Evolutionary conservation across 1,140 invertebrate genomes (phyloP), one percentile per base, ranked within the genome.

Genomic region (Chymomyza costata): DNA sequence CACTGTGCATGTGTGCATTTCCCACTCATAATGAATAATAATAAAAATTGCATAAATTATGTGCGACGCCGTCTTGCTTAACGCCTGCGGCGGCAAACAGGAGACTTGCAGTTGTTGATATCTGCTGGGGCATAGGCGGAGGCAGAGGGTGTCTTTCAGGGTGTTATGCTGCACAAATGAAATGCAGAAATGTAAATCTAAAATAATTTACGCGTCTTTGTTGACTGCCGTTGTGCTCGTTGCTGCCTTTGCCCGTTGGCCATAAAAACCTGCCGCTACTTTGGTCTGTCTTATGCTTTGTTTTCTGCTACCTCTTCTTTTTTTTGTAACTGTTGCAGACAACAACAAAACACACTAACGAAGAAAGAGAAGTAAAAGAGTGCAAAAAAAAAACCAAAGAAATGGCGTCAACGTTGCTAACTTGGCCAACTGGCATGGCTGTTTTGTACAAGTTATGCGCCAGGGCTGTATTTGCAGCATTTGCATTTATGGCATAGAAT

Each of bases 171-270:
- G 71, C 66, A 61, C 67, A 78, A 78, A 78, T 80, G 73, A 80
- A 78, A 78, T 78, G 73, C 73, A 73, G 74, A 80, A 80, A 80
- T 80, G 73, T 74, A 80, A 80, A 80, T 80, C 73, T 80, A 81
- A 80, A 80, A 80, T 80, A 80, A 80, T 80, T 80, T 80, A 80
- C 73, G 73, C 73, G 64, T 81, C 74, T 80, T 80, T 81, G 74
- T 73, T 80, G 71, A 80, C 70, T 76, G 70, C 71, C 78, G 69
- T 70, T 65, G 56, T 17, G 41, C 25, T 28, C 5, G 25, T 28
- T 28, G 25, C 10, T 31, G 31, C 28, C 25, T 34, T 44, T 44
- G 17, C 39, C 10, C 39, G 49, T 21, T 62, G 61, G 56, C 66
- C 56, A 70, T 76, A 65, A 76, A 74, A 74, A 78, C 71, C 71